Conservation (phyloP, 2,113 vertebrate genomes). For the Ophiodon elongatus region DNA sequence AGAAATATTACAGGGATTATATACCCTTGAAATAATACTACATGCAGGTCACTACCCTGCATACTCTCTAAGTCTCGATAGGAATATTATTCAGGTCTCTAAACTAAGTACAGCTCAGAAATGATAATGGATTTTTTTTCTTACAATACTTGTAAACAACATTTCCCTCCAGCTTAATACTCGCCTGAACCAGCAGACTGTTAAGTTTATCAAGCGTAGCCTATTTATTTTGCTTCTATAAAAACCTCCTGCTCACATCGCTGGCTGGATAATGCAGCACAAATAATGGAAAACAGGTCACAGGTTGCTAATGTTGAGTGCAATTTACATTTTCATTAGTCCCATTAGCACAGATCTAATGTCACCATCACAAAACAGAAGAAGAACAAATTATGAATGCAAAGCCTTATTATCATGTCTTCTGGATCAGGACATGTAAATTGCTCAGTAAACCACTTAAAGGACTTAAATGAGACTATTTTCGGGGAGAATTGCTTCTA, state of each 20-base stretch:
- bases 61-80: not conserved
- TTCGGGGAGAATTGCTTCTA: not conserved
- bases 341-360: not conserved
- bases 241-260: not conserved
- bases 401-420: not conserved
- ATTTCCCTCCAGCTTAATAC: not conserved
- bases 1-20: not conserved
- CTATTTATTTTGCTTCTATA: slow-evolving; percentile 15
- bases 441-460: not conserved
- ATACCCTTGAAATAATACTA: not conserved
- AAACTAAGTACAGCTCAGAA: not conserved
- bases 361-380: not conserved
- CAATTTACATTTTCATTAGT: not conserved
- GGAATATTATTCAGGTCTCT: not conserved
- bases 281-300: not conserved
- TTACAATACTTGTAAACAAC: slow-evolving; percentile 31
- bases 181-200: not conserved
- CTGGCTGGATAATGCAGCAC: not conserved
- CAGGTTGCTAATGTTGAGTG: slow-evolving; percentile 5
- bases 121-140: slow-evolving; percentile 2
- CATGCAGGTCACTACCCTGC: not conserved
- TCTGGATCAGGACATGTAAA: not conserved
- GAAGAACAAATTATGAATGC: not conserved
- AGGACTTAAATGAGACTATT: not conserved
- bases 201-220: slow-evolving; percentile 28